Evolutionary conservation across 2,888 invertebrate genomes (phyloP).

Genomic region (Rhingia rostrata): DNA sequence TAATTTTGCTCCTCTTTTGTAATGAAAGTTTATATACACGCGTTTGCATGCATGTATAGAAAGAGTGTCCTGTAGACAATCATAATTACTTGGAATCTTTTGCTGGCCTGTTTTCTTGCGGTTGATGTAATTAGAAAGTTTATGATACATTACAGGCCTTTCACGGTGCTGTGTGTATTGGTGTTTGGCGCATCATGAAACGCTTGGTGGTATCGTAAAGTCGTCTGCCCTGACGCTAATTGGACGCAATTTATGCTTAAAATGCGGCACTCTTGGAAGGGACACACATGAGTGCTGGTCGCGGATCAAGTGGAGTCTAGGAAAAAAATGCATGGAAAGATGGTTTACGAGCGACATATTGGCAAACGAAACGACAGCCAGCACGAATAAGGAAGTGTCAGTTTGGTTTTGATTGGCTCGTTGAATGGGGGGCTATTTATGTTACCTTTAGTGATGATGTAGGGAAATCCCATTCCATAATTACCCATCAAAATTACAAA

Average conservation of each 20-base stretch:
- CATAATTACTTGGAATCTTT: slow-evolving; percentile 35
- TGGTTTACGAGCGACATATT: slow-evolving; percentile 7
- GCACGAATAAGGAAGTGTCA: slow-evolving; percentile 6
- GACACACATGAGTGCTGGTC: not conserved
- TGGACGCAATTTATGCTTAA: slow-evolving; percentile 32
- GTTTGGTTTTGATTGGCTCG: slow-evolving; percentile 36
- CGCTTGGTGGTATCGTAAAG: slow-evolving; percentile 54
- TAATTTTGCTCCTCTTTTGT: not conserved
- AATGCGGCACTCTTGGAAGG: not conserved
- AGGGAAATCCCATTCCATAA: not conserved
- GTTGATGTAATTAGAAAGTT: slow-evolving; percentile 58
- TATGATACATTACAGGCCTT: slow-evolving; percentile 46
- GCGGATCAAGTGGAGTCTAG: not conserved
- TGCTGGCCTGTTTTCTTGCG: not conserved
- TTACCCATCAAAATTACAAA: slow-evolving; percentile 4
- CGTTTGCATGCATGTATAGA: no score
- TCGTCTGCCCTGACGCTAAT: slow-evolving; percentile 60
- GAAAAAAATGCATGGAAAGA: slow-evolving; percentile 1
- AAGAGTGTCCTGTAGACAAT: slow-evolving; percentile 38
- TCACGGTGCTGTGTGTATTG: not conserved
- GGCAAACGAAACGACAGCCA: not conserved
- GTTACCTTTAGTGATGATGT: not conserved
- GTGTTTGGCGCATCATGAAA: slow-evolving; percentile 22
- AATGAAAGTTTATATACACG: slow-evolving; percentile 11
- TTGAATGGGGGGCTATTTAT: not conserved